Evolutionary conservation across 1,140 invertebrate genomes (phyloP).

Genomic region (Lordiphosa clarofinis): DNA sequence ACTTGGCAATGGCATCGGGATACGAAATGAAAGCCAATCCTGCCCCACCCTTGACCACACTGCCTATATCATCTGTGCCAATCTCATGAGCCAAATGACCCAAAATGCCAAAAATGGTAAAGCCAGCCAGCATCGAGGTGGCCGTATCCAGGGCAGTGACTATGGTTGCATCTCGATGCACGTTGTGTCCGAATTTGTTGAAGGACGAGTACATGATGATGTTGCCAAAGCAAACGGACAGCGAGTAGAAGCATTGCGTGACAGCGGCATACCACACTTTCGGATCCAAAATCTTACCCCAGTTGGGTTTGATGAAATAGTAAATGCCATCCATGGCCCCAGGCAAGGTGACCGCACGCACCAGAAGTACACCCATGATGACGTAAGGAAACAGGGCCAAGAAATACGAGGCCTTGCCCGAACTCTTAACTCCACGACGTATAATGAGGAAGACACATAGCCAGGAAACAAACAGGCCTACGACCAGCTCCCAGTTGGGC

Average conservation of each 20-base stretch:
- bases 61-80: slow-evolving; percentile 81
- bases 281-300: slow-evolving; percentile 85
- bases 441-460: slow-evolving; percentile 88
- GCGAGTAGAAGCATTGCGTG: slow-evolving; percentile 92
- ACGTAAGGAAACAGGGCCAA: slow-evolving; percentile 92
- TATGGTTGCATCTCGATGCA: slow-evolving; percentile 89
- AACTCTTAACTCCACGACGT: slow-evolving; percentile 87
- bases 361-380: slow-evolving; percentile 88
- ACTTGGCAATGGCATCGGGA: slow-evolving; percentile 92
- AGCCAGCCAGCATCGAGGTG: slow-evolving; percentile 91
- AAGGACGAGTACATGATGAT: slow-evolving; percentile 92
- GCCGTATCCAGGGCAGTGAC: slow-evolving; percentile 88
- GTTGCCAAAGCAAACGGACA: slow-evolving; percentile 90
- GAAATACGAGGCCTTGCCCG: slow-evolving; percentile 90
- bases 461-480: slow-evolving; percentile 90
- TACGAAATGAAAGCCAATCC: slow-evolving; percentile 93
- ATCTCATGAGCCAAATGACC: slow-evolving; percentile 87
- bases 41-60: slow-evolving; percentile 84
- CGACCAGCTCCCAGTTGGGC: slow-evolving; percentile 88
- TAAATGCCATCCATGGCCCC: slow-evolving; percentile 88
- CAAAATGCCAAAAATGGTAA: slow-evolving; percentile 92
- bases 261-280: slow-evolving; percentile 91
- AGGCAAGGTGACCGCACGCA: slow-evolving; percentile 86
- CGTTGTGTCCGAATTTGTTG: slow-evolving; percentile 89
- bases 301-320: slow-evolving; percentile 88